These are phyloP conservation scores for Drosophila ambigua DNA, from an alignment of 1,140 invertebrate species.

Conservation along the genomic window DNA sequence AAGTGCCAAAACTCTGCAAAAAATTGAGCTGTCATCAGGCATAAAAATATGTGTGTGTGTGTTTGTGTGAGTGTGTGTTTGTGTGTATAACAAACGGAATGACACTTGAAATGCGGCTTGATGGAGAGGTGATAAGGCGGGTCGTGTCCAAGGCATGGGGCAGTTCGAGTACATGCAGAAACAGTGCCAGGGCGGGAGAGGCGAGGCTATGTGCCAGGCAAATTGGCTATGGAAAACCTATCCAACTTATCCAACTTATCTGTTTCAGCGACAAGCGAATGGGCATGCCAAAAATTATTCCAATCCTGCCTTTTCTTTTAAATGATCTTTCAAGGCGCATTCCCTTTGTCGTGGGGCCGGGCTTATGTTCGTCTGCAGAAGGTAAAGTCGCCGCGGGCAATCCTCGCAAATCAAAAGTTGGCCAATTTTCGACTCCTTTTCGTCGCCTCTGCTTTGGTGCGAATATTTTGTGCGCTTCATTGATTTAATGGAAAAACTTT, in stretches of 20 bases:
- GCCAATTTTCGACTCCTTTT: slow-evolving; percentile 53
- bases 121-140: neutral
- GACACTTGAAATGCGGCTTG: slow-evolving; percentile 45
- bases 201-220: too few species aligned
- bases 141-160: too few species aligned
- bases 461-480: slow-evolving; percentile 78
- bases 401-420: slow-evolving; percentile 50
- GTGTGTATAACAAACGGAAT: slow-evolving; percentile 56
- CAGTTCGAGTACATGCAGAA: too few species aligned
- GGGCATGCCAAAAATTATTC: slow-evolving; percentile 21
- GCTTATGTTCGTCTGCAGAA: neutral
- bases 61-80: neutral
- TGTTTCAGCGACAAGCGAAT: too few species aligned
- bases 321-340: too few species aligned
- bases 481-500: slow-evolving; percentile 82
- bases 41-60: slow-evolving; percentile 50
- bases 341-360: neutral
- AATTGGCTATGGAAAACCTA: too few species aligned
- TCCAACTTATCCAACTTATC: too few species aligned
- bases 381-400: slow-evolving; percentile 1
- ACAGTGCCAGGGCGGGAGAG: too few species aligned
- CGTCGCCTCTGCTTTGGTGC: slow-evolving; percentile 55
- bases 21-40: slow-evolving; percentile 70
- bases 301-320: neutral
- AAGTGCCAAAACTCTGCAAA: slow-evolving; percentile 55